Evolutionary conservation across 2,797 vertebrate species (phyloP), one percentile per base, ranked within the genome.

Genomic region (Triplophysa yarkandensis): DNA sequence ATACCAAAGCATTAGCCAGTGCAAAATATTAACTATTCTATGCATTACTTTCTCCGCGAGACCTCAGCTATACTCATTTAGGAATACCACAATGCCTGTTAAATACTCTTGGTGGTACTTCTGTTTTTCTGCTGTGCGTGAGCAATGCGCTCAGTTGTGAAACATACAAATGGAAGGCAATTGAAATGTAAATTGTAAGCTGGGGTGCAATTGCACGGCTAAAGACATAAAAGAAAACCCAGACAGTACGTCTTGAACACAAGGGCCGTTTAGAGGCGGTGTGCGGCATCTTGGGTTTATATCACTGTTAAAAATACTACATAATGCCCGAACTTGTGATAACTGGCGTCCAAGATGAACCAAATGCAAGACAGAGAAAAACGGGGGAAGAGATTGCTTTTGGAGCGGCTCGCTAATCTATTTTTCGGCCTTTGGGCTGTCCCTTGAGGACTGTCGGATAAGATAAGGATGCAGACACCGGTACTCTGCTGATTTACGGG

Each of bases 381-480:
- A 60, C 10, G 17, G 19, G 50, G 60, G 52, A 46, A 43, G 60
- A 74, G 60, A 61, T 52, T 73, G 55, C 61, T 55, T 80, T 64
- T 60, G 66, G 43, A 72, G 46, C 32, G 23, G 34, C 41, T 48
- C 68, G 69, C 39, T 70, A 82, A 78, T 80, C 73, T 62, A 58
- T 70, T 71, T 48, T 60, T 77, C 60, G 4, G 75, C 46, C 64
- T 34, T 54, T 71, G 66, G 62, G 36, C 34, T 63, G n/a, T 60
- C 61, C 76, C 48, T 30, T 19, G 62, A 76, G 78, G 61, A 76
- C 62, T 54, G 58, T 57, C 58, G 32, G 36, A 67, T 75, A 28
- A 67, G 81, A 77, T 80, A 82, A 80, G 78, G 34, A 65, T 80
- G 77, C 67, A 74, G 62, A 77, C 60, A 61, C 57, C 58, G 46